These are phyloP conservation scores for Cylindroiulus punctatus DNA, from an alignment of 2,888 invertebrate species.

Conservation along the genomic window DNA sequence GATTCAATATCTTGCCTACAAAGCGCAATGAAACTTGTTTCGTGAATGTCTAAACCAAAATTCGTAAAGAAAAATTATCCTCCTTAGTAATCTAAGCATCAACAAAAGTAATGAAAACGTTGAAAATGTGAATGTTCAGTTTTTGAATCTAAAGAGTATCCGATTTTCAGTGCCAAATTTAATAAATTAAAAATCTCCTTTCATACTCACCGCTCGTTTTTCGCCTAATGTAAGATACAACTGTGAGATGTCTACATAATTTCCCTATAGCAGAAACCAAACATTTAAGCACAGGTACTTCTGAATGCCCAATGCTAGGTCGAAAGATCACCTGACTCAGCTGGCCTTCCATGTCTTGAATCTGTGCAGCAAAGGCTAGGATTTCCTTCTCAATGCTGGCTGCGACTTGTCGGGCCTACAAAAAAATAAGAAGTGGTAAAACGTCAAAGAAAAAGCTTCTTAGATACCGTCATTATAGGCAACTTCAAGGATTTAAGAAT, in stretches of 20 bases:
- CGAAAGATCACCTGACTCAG: background rate
- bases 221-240: background rate
- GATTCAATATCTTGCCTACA: background rate
- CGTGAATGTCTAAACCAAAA: too few relatives aligned
- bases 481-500: too few relatives aligned
- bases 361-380: background rate
- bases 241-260: background rate
- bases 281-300: background rate
- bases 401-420: background rate
- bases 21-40: too few relatives aligned
- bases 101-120: too few relatives aligned
- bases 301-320: background rate
- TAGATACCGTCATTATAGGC: too few relatives aligned
- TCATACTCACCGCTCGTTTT: constrained; percentile 24
- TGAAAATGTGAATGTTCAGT: too few relatives aligned
- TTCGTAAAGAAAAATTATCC: too few relatives aligned
- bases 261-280: background rate
- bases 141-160: too few relatives aligned
- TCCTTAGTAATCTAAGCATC: too few relatives aligned
- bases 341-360: background rate
- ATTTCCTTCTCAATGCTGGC: background rate
- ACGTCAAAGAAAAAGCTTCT: too few relatives aligned
- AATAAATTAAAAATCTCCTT: background rate
- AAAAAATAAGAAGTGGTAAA: background rate
- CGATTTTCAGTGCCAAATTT: background rate